Evolutionary conservation across 2,797 vertebrate species (phyloP).

Genomic region (Microchirus variegatus): DNA sequence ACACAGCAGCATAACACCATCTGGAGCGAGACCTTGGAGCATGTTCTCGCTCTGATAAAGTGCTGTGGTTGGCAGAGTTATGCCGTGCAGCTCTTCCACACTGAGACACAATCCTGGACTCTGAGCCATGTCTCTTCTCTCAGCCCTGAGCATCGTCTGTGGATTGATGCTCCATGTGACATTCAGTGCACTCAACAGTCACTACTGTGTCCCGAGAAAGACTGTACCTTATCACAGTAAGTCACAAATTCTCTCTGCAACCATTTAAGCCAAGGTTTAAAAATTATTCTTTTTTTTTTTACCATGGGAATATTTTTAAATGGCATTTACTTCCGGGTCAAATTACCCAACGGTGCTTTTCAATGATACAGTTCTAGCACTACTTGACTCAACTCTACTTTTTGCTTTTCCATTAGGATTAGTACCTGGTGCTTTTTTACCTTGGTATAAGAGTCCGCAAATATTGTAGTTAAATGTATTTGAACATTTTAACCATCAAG

Average conservation of each 20-base stretch:
- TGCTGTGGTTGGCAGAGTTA: constrained; percentile 55
- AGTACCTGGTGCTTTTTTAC: too few relatives aligned
- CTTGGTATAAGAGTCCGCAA: too few relatives aligned
- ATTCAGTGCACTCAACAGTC: constrained; percentile 28
- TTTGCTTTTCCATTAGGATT: too few relatives aligned
- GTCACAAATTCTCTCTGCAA: constrained; percentile 20
- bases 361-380: too few relatives aligned
- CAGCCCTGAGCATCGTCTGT: constrained; percentile 60
- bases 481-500: too few relatives aligned
- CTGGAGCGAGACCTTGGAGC: constrained; percentile 38
- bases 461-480: too few relatives aligned
- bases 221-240: constrained; percentile 77
- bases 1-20: constrained; percentile 13
- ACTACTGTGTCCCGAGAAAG: constrained; percentile 74
- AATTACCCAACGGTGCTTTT: too few relatives aligned
- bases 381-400: too few relatives aligned
- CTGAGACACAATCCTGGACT: constrained; percentile 38
- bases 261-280: too few relatives aligned
- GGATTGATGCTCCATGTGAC: constrained; percentile 65
- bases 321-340: too few relatives aligned
- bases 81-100: constrained; percentile 47
- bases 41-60: constrained; percentile 57
- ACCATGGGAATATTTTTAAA: too few relatives aligned
- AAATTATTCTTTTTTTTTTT: too few relatives aligned
- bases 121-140: constrained; percentile 74